Evolutionary conservation across 2,113 vertebrate genomes (phyloP).

Genomic region (Saguinus imperator): DNA sequence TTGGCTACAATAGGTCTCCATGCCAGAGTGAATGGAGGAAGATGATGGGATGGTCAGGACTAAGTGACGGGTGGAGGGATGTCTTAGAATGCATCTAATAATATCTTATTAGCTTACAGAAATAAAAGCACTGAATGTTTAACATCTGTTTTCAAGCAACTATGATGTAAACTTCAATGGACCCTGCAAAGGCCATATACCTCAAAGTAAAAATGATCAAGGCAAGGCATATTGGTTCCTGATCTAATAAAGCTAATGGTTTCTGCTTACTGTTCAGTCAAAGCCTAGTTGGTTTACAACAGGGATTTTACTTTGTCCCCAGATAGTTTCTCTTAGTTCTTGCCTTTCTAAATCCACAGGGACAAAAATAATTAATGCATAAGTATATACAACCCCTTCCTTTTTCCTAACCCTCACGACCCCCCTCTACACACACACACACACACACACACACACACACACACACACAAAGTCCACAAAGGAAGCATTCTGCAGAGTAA

Average conservation of each 20-base stretch:
- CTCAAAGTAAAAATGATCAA: neutral
- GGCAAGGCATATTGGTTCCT: neutral
- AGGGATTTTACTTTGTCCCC: neutral
- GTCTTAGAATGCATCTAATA: neutral
- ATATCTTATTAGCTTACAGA: neutral
- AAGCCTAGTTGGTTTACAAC: neutral
- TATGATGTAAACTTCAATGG: neutral
- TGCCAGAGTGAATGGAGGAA: neutral
- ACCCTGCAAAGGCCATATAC: neutral
- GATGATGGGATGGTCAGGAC: neutral
- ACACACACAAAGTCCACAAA: neutral
- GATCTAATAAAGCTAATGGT: neutral
- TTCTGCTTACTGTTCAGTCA: neutral
- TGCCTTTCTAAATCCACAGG: neutral
- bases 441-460: too few species aligned
- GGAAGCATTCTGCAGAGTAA: neutral
- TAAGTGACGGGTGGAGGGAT: neutral
- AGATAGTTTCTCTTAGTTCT: constrained; percentile 10
- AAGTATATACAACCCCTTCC: neutral
- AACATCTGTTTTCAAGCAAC: constrained; percentile 1
- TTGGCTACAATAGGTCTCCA: neutral
- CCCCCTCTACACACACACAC: neutral
- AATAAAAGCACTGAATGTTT: neutral
- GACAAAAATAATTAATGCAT: neutral
- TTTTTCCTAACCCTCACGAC: neutral